A percentile compares a stretch with the other conserved stretches of the same genome.
These are phyloP conservation scores for Tethea ocularis DNA, from an alignment of 2,888 invertebrate genomes.

Conservation along the genomic window DNA sequence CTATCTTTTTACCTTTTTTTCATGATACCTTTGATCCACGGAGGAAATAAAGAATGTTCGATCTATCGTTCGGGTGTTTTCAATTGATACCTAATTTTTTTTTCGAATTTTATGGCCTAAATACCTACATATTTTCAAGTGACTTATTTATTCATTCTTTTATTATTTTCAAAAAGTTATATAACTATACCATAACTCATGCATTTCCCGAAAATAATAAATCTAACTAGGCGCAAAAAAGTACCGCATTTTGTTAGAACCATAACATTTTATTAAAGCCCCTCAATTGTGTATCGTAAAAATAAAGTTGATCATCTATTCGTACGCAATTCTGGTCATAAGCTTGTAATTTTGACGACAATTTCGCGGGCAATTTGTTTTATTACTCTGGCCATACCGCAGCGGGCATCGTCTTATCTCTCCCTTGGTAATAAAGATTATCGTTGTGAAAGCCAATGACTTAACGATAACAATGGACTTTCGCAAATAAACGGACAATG, in stretches of 20 bases:
- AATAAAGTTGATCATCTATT: constrained; percentile 22
- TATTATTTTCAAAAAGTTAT: no score
- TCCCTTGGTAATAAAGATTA: constrained; percentile 34
- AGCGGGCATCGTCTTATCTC: constrained; percentile 25
- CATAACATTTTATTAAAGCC: not conserved
- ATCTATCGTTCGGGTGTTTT: no score
- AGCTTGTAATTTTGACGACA: constrained; percentile 31
- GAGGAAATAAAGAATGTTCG: no score
- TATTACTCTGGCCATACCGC: constrained; percentile 28
- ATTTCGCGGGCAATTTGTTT: constrained; percentile 41
- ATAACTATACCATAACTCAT: no score
- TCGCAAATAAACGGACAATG: constrained; percentile 19
- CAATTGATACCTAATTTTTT: no score
- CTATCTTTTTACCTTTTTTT: no score
- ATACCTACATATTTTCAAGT: no score
- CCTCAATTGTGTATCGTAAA: constrained; percentile 6
- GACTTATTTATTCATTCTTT: no score
- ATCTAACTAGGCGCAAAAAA: not conserved
- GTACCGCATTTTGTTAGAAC: not conserved
- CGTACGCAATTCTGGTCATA: constrained; percentile 27
- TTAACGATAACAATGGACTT: constrained; percentile 20
- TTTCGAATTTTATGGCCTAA: no score
- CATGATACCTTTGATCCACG: no score
- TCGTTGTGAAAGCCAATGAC: constrained; percentile 30
- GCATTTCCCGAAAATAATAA: not conserved